phyloP scores from a whole-genome alignment of 2,797 vertebrate genomes.

The Melanotaenia nigrans region DNA sequence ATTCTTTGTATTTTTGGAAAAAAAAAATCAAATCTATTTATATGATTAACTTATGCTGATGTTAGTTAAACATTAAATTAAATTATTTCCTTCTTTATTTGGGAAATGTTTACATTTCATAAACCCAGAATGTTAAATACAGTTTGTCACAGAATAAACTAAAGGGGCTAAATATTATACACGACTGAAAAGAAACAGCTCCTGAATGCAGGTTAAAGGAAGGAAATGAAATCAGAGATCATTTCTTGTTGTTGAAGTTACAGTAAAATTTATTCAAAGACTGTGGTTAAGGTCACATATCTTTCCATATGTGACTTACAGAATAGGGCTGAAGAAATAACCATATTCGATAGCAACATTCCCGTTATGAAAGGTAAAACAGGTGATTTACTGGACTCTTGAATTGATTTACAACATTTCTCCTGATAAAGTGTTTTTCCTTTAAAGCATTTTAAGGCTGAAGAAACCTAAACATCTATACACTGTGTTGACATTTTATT shows the following conservation, averaged over 20 bases:
- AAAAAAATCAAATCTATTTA: neutral
- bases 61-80: neutral
- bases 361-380: neutral
- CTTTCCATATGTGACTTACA: conserved; percentile 55
- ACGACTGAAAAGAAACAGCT: neutral
- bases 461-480: neutral
- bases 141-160: neutral
- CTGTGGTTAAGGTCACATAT: conserved; percentile 68
- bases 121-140: neutral
- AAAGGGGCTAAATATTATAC: neutral
- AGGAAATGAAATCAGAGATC: neutral
- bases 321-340: conserved; percentile 63
- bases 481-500: neutral
- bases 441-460: neutral
- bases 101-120: neutral
- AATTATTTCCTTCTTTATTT: neutral
- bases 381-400: neutral
- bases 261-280: conserved; percentile 74
- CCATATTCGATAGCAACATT: conserved; percentile 21
- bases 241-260: conserved; percentile 53
- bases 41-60: neutral
- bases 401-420: neutral
- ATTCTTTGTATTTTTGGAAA: neutral
- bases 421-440: neutral
- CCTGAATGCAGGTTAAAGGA: neutral